Base-by-base conservation (phyloP, 2,797 vertebrate genomes). In the Mastacembelus armatus region DNA sequence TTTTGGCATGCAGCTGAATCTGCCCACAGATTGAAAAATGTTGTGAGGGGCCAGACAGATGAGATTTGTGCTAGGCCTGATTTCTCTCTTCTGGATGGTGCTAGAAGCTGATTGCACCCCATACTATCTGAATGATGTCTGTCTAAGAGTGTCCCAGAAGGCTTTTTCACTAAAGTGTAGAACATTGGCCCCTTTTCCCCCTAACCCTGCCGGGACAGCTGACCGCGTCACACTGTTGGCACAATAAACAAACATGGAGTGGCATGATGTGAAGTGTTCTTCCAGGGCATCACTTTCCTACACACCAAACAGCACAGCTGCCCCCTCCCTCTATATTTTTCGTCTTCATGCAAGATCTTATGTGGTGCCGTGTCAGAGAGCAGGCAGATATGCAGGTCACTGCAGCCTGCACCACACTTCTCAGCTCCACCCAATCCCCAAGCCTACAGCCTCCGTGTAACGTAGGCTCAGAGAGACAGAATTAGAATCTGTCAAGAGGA, bases 201-300 rank as follows among this genome's bases (percentile, higher is more conserved):
- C 35, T 19, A 9, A 32, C 18, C 29, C 74, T 77, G 18, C 52
- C 36, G 54, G 85, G 85, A 88, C 47, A 52, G 71, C 76, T 88
- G 88, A 89, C 80, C 79, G 6, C 85, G 85, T 89, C 85, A 85
- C 81, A 61, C 65, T 69, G 49, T 85, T 87, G 76, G 78, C 78
- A 70, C 42, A 38, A 80, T 88, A 90, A 91, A 91, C 88, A 90
- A 91, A 88, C 74, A 78, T 24, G 65, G 71, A 81, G 89, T 84
- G 83, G 80, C 77, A 68, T 74, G 55, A 83, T 86, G 86, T 89
- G 84, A 89, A 88, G 73, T 71, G 55, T 71, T 68, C 86, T 85
- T 81, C n/a, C 48, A 40, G 83, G 85, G 77, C 49, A 45, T 40
- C 22, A 39, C 57, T 83, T 77, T 71, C 11, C 0, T 64, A 67